Evolutionary conservation across 2,113 vertebrate genomes (phyloP).

Genomic region (Urocynchramus pylzowi): DNA sequence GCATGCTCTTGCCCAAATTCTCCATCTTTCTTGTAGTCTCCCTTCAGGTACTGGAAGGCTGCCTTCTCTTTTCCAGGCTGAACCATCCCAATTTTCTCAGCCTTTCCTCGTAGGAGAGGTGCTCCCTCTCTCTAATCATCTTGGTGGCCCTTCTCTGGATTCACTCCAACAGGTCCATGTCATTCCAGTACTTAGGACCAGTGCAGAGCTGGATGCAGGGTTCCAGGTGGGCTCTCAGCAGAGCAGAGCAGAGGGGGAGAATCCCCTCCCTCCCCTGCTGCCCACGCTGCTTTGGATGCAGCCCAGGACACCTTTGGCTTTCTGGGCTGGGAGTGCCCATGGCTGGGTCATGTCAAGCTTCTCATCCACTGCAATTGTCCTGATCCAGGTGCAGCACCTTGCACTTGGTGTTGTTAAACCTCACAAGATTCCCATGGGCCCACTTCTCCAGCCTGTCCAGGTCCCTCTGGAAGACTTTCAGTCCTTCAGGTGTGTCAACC

Average conservation of each 20-base stretch:
- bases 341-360: neutral
- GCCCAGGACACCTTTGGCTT: neutral
- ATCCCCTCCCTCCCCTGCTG: neutral
- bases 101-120: neutral
- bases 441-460: neutral
- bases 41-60: neutral
- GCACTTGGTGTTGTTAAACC: neutral
- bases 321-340: neutral
- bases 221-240: neutral
- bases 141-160: neutral
- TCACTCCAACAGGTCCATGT: accelerated
- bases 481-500: neutral
- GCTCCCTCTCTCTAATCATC: neutral
- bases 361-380: neutral
- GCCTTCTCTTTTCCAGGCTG: neutral
- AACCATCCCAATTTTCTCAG: neutral
- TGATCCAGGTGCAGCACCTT: neutral
- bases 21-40: neutral
- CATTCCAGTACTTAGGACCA: neutral
- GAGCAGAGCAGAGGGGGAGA: neutral
- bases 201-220: neutral
- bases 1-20: neutral
- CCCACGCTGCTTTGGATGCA: neutral
- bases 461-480: neutral
- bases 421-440: neutral